These are phyloP conservation scores for Rapana venosa DNA, from an alignment of 2,888 invertebrate species.

Conservation along the genomic window DNA sequence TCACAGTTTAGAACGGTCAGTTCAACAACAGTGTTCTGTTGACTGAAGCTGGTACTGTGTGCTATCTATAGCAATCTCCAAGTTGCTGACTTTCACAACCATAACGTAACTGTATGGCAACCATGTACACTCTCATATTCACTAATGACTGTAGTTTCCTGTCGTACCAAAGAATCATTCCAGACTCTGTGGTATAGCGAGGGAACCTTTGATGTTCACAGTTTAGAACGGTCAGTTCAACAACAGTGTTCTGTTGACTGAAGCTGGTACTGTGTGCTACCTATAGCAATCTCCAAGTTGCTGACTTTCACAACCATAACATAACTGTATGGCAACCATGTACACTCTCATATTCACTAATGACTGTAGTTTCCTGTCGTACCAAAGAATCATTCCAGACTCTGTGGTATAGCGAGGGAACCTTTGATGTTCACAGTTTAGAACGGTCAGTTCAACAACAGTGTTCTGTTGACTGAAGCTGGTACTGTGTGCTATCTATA, in stretches of 20 bases:
- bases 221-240: constrained; percentile 29
- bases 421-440: constrained; percentile 22
- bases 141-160: background rate
- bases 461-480: constrained; percentile 25
- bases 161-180: constrained; percentile 23
- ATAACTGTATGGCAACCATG: no score
- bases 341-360: no score
- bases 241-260: background rate
- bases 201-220: constrained; percentile 18
- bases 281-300: background rate
- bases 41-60: constrained; percentile 12
- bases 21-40: constrained; percentile 1
- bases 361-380: constrained; percentile 20
- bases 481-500: constrained; percentile 16
- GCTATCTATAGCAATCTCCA: background rate
- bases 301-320: no score
- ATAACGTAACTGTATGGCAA: no score
- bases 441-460: constrained; percentile 34
- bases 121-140: background rate
- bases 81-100: no score
- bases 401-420: constrained; percentile 24
- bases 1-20: constrained; percentile 33
- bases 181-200: constrained; percentile 2
- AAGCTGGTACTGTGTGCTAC: constrained; percentile 13
- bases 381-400: constrained; percentile 14